Percentiles rank a stretch among this genome's conserved stretches.
Evolutionary conservation across 2,888 invertebrate species (phyloP).

Genomic region (Sabatieria punctata): DNA sequence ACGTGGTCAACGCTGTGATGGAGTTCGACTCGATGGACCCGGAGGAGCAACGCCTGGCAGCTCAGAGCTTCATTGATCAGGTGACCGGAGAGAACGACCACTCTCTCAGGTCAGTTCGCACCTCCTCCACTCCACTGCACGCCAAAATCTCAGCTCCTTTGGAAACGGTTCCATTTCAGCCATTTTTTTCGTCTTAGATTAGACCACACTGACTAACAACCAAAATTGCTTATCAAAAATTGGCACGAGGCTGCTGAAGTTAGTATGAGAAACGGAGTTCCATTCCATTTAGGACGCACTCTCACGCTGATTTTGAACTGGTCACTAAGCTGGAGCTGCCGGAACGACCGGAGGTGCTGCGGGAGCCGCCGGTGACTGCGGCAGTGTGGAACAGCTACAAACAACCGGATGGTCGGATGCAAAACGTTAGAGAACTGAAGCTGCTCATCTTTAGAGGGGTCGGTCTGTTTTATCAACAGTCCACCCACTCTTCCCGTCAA

Average conservation of each 20-base stretch:
- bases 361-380: conserved; percentile 52
- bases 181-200: too few species aligned
- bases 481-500: too few species aligned
- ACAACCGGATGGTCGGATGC: conserved; percentile 60
- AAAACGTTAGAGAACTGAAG: conserved; percentile 56
- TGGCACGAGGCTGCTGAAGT: too few species aligned
- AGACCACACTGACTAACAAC: too few species aligned
- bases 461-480: background rate
- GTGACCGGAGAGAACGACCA: background rate
- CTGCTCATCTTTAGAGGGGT: conserved; percentile 79
- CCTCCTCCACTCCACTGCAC: background rate
- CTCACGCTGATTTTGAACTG: conserved; percentile 34
- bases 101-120: conserved; percentile 3
- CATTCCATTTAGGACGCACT: conserved; percentile 34
- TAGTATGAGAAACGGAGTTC: too few species aligned
- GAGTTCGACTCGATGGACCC: conserved; percentile 14
- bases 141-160: too few species aligned
- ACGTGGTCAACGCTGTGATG: conserved; percentile 21
- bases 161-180: too few species aligned
- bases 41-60: conserved; percentile 8
- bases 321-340: conserved; percentile 43
- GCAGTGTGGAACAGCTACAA: conserved; percentile 66
- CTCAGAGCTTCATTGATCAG: conserved; percentile 2
- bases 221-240: too few species aligned
- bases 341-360: conserved; percentile 48